A percentile compares a stretch with the other conserved stretches of the same genome.
Conservation (phyloP, 2,888 invertebrate genomes). For the Drosophila melanosoma region DNA sequence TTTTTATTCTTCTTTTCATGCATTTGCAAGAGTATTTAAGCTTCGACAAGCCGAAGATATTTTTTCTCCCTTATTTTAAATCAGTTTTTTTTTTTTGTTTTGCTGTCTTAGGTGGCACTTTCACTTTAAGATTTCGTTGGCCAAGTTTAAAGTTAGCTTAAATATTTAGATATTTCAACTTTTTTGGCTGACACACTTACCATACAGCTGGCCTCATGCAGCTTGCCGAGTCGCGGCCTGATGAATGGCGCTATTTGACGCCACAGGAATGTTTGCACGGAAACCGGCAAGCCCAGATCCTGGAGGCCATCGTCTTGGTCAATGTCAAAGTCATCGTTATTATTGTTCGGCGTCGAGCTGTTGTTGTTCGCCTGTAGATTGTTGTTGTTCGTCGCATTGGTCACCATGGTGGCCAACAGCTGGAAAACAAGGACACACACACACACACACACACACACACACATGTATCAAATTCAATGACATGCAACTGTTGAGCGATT, state of each 20-base stretch:
- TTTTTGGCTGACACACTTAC: conserved; percentile 87
- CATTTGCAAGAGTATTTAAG: conserved; percentile 15
- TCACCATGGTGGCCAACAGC: conserved; percentile 78
- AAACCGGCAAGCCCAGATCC: conserved; percentile 94
- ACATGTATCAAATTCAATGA: conserved; percentile 20
- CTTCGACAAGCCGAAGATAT: conserved; percentile 18
- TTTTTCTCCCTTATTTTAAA: conserved; percentile 14
- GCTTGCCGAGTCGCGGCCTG: conserved; percentile 96
- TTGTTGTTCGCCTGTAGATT: conserved; percentile 74
- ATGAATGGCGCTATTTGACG: conserved; percentile 98
- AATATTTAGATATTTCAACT: neutral
- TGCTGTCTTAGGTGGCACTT: conserved; percentile 31
- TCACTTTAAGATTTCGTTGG: conserved; percentile 1
- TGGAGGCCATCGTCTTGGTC: conserved; percentile 88
- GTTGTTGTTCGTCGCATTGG: conserved; percentile 73
- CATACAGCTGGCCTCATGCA: conserved; percentile 98
- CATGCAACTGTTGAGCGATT: conserved; percentile 60
- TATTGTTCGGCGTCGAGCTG: conserved; percentile 77
- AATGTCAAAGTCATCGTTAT: conserved; percentile 83
- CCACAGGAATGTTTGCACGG: conserved; percentile 99
- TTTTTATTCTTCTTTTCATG: neutral
- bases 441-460: conserved; percentile 28
- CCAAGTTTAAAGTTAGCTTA: neutral
- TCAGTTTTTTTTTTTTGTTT: neutral
- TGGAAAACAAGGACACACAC: conserved; percentile 36